Conservation (phyloP, 2,888 invertebrate genomes). For the Himalopsyche anomala region DNA sequence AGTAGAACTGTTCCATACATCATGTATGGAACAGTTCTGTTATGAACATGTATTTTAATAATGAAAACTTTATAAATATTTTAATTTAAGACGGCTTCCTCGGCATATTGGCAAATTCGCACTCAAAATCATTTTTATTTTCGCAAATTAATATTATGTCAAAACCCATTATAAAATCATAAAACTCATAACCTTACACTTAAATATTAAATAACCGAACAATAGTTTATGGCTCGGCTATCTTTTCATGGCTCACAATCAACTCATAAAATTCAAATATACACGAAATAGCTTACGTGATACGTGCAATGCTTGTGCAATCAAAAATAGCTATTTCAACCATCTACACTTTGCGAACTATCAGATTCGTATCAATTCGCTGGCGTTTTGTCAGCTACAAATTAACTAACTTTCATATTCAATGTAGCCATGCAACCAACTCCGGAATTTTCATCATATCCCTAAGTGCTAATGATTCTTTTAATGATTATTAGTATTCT, state of each 20-base stretch:
- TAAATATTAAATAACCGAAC: not conserved
- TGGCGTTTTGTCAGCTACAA: not conserved
- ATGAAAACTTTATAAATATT: not conserved
- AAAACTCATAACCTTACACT: not conserved
- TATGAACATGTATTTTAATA: too few relatives aligned
- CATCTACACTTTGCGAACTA: conserved; percentile 4
- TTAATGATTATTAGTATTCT: too few relatives aligned
- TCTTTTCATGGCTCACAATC: conserved; percentile 38
- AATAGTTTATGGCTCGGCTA: not conserved
- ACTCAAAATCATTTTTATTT: too few relatives aligned
- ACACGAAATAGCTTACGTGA: conserved; percentile 28
- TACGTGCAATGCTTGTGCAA: conserved; percentile 35
- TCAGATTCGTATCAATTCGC: conserved; percentile 14
- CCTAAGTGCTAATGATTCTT: too few relatives aligned
- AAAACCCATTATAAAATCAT: not conserved
- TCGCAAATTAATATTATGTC: too few relatives aligned
- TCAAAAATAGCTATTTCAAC: conserved; percentile 16
- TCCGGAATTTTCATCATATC: too few relatives aligned
- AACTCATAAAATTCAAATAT: conserved; percentile 33
- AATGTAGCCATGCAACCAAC: not conserved
- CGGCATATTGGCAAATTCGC: too few relatives aligned
- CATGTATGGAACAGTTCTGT: too few relatives aligned
- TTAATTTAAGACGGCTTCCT: too few relatives aligned
- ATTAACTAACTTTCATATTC: conserved; percentile 31
- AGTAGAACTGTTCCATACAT: too few relatives aligned